Evolutionary conservation across 2,797 vertebrate species (phyloP).

Genomic region (Margarornis squamiger): DNA sequence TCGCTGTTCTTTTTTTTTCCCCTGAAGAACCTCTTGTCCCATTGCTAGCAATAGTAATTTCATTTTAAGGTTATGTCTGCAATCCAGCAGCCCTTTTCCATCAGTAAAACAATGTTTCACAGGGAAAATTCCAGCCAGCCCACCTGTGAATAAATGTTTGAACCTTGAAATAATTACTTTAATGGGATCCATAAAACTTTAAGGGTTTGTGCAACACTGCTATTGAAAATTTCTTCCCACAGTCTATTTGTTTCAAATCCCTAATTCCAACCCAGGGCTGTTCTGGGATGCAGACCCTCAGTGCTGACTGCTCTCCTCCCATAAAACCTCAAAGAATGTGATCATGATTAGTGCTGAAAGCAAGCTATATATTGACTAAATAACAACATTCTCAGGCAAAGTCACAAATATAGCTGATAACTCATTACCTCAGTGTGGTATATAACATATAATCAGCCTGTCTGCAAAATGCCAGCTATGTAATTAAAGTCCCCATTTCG

Average conservation of each 20-base stretch:
- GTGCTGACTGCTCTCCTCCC: not conserved
- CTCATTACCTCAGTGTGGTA: constrained; percentile 54
- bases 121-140: not conserved
- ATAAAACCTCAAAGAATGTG: not conserved
- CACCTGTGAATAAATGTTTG: not conserved
- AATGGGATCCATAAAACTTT: not conserved
- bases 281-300: not conserved
- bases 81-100: not conserved
- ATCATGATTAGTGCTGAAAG: not conserved
- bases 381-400: constrained; percentile 1
- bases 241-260: not conserved
- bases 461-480: constrained; percentile 28
- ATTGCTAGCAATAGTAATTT: not conserved
- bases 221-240: not conserved
- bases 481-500: constrained; percentile 62
- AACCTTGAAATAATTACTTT: constrained; percentile 9
- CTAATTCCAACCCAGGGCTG: not conserved
- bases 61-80: not conserved
- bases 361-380: not conserved
- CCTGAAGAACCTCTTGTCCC: not conserved
- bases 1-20: not conserved
- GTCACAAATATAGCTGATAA: not conserved
- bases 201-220: not conserved
- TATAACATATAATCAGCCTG: constrained; percentile 49
- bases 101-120: not conserved